These are phyloP conservation scores for Patella vulgata DNA, from an alignment of 1,140 invertebrate genomes.

Conservation along the genomic window DNA sequence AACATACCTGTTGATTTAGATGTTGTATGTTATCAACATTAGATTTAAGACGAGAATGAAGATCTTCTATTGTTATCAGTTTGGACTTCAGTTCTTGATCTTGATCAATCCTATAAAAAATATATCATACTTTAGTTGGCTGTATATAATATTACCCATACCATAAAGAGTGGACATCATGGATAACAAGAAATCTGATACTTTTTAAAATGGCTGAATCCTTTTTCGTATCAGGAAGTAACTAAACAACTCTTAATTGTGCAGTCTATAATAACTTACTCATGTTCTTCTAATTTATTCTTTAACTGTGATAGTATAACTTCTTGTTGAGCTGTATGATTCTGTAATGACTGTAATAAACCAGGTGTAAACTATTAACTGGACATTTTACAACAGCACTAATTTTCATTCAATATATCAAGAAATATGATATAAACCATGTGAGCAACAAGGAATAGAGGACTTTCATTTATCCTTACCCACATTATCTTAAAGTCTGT, in stretches of 20 bases:
- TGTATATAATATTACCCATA: too few species aligned
- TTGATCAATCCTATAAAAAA: conserved; percentile 54
- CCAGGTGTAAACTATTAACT: not conserved
- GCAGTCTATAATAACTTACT: conserved; percentile 48
- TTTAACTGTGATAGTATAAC: conserved; percentile 62
- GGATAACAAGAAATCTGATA: too few species aligned
- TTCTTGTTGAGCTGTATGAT: conserved; percentile 63
- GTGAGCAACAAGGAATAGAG: not conserved
- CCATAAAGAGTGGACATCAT: too few species aligned
- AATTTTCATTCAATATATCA: conserved; percentile 11
- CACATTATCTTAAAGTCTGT: too few species aligned
- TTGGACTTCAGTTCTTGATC: conserved; percentile 60
- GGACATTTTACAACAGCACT: not conserved
- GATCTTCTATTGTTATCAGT: conserved; percentile 61
- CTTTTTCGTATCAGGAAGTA: too few species aligned
- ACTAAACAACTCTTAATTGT: too few species aligned
- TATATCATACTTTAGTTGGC: too few species aligned
- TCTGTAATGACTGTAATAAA: conserved; percentile 57
- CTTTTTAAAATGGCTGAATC: too few species aligned
- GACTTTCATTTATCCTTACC: too few species aligned
- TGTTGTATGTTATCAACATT: conserved; percentile 62
- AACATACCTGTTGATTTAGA: conserved; percentile 57
- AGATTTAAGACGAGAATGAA: conserved; percentile 55
- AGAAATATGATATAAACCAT: too few species aligned
- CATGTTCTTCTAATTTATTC: conserved; percentile 62